phyloP scores from a whole-genome alignment of 2,888 invertebrate genomes.

The Pristionchus arcanus region DNA sequence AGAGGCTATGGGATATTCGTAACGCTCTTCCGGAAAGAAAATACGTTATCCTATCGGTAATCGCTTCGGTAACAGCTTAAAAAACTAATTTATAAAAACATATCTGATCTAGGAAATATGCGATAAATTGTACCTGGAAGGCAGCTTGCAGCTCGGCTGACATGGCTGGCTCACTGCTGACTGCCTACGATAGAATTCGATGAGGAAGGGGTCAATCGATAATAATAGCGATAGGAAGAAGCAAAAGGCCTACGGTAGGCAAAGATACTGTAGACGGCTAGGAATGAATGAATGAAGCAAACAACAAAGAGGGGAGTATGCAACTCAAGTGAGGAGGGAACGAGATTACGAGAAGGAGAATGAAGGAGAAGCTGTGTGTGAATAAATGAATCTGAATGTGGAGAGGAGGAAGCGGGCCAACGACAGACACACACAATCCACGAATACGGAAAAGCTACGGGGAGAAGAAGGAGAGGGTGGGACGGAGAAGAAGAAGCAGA shows the following conservation, averaged over 20 bases:
- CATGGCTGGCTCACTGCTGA: background rate
- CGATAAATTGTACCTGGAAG: background rate
- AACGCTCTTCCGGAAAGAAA: too few relatives aligned
- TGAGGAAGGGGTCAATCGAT: background rate
- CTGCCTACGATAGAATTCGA: background rate
- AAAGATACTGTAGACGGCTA: background rate
- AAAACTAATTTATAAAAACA: background rate
- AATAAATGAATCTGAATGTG: constrained; percentile 38
- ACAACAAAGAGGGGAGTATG: background rate
- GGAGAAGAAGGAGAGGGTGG: background rate
- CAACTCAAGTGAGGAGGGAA: constrained; percentile 24
- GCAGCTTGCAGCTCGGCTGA: constrained; percentile 42
- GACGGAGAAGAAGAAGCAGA: constrained; percentile 18
- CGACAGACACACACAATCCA: constrained; percentile 27
- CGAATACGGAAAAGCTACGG: constrained; percentile 25
- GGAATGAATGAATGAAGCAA: background rate
- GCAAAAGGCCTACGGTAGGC: background rate
- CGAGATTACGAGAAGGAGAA: constrained; percentile 36
- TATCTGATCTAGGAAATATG: background rate
- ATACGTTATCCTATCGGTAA: too few relatives aligned
- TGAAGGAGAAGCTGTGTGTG: constrained; percentile 39
- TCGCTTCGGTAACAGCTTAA: background rate
- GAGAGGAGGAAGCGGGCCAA: background rate
- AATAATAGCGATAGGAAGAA: too few relatives aligned
- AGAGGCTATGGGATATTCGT: background rate